Evolutionary conservation across 2,797 vertebrate species (phyloP), one percentile per base, ranked within the genome.

Genomic region (Characodon lateralis): DNA sequence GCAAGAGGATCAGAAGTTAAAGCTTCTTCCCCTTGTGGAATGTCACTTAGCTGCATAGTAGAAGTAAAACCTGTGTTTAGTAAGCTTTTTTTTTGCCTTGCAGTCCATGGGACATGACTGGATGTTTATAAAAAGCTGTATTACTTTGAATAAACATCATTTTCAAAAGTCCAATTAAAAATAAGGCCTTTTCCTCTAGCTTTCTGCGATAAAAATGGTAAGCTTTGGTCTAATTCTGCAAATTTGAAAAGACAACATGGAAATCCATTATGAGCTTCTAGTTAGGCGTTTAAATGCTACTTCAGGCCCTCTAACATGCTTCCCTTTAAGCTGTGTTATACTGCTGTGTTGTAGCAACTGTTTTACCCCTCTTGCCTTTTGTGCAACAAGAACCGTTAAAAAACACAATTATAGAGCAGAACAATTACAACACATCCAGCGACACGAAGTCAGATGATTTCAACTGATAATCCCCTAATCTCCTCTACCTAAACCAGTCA

Each of bases 21-120:
- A 89, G 92, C 88, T 87, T 74, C 76, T 43, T 81, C 89, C 80
- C 88, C 91, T 89, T 58, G 6, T 92, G 94, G 95, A 95, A 95
- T 95, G 94, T 94, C 50, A 79, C 84, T 83, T 83, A 80, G 91
- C 86, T 94, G 94, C 92, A 93, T 93, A 93, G 89, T 80, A 80
- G 86, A 93, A 85, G 76, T 89, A 87, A 78, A 76, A 86, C 81
- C 51, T 41, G 18, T 51, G 35, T 73, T 55, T 35, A 51, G 18
- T 35, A 71, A 39, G 7, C 10, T 20, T 51, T 53, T 12, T 13
- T 13, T 28, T 31, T 58, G 56, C 1, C n/a, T 26, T 12, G 26
- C 58, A 61, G 59, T 63, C 59, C 31, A 72, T 20, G 39, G 10
- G 18, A 39, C 28, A 53, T 12, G 51, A 43, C 65, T 43, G 65